Evolutionary conservation across 1,140 invertebrate genomes (phyloP).

Genomic region (Drosophila neocordata): DNA sequence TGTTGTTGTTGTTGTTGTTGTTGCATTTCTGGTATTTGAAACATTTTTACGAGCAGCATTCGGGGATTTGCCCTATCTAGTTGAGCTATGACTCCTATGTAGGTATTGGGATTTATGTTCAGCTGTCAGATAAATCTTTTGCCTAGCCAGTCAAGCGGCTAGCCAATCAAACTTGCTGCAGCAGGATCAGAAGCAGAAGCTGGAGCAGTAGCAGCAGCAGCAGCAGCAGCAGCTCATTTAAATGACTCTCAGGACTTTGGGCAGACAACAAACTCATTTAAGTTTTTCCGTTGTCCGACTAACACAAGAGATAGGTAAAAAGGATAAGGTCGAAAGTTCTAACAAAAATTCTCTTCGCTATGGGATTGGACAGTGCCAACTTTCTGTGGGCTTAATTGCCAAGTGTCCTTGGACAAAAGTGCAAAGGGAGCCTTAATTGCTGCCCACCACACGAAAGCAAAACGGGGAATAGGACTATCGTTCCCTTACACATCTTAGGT

Average conservation of each 20-base stretch:
- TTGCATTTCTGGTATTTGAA: constrained; percentile 44
- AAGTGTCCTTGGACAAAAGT: constrained; percentile 68
- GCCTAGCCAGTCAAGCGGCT: constrained; percentile 40
- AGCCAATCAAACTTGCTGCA: constrained; percentile 65
- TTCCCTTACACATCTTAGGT: neutral
- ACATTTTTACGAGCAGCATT: constrained; percentile 62
- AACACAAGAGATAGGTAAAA: constrained; percentile 69
- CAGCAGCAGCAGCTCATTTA: constrained; percentile 56
- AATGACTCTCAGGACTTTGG: constrained; percentile 54
- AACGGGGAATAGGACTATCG: neutral
- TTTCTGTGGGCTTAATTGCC: constrained; percentile 78
- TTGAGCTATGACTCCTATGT: constrained; percentile 50
- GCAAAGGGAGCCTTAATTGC: constrained; percentile 72
- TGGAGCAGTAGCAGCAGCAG: constrained; percentile 25
- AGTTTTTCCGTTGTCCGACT: constrained; percentile 44
- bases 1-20: neutral
- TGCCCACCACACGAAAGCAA: neutral
- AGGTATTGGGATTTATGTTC: constrained; percentile 54
- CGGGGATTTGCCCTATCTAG: constrained; percentile 28
- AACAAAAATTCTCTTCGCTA: constrained; percentile 49
- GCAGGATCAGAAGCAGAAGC: constrained; percentile 27
- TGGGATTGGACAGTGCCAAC: constrained; percentile 60
- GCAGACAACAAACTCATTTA: constrained; percentile 67
- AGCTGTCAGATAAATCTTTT: constrained; percentile 61
- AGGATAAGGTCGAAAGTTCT: constrained; percentile 57